Evolutionary conservation across 1,140 invertebrate species (phyloP).

Genomic region (Zaprionus vittiger): DNA sequence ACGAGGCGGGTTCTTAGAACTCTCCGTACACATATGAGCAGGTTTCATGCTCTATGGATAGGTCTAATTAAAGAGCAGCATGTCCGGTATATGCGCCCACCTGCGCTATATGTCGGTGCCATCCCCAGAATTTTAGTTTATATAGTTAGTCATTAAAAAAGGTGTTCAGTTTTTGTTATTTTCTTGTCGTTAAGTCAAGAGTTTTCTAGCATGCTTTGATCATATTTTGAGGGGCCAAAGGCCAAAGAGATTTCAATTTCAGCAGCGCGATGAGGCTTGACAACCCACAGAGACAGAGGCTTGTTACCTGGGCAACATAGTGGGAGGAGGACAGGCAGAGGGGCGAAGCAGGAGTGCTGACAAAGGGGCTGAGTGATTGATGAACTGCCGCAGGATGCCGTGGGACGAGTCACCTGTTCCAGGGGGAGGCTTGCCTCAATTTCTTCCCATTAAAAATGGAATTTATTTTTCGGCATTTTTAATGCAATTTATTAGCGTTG

Average conservation of each 20-base stretch:
- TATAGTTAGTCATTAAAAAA: constrained; percentile 22
- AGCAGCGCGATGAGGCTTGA: constrained; percentile 6
- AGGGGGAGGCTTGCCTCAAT: constrained; percentile 23
- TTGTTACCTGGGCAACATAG: not conserved
- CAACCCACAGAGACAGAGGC: not conserved
- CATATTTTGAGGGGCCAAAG: constrained; percentile 7
- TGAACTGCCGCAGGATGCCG: constrained; percentile 12
- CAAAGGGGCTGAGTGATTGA: constrained; percentile 8
- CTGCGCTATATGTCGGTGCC: constrained; percentile 4
- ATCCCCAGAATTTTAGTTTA: constrained; percentile 9
- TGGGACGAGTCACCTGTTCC: not conserved
- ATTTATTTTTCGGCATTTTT: constrained; percentile 70
- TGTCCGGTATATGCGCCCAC: constrained; percentile 49
- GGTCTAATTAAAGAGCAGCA: constrained; percentile 48
- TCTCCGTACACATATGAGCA: constrained; percentile 13
- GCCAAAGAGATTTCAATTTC: constrained; percentile 34
- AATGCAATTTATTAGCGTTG: constrained; percentile 77
- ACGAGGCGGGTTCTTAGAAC: constrained; percentile 69
- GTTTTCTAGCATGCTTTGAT: constrained; percentile 13
- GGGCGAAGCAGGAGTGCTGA: no score
- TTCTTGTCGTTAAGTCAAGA: not conserved
- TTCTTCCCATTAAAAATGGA: constrained; percentile 46
- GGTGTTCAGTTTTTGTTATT: not conserved
- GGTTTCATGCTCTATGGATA: constrained; percentile 18
- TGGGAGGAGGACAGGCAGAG: not conserved